A percentile compares a stretch with the other conserved stretches of the same genome.
Conservation (phyloP, 2,113 vertebrate species). For the Triplophysa siluroides region DNA sequence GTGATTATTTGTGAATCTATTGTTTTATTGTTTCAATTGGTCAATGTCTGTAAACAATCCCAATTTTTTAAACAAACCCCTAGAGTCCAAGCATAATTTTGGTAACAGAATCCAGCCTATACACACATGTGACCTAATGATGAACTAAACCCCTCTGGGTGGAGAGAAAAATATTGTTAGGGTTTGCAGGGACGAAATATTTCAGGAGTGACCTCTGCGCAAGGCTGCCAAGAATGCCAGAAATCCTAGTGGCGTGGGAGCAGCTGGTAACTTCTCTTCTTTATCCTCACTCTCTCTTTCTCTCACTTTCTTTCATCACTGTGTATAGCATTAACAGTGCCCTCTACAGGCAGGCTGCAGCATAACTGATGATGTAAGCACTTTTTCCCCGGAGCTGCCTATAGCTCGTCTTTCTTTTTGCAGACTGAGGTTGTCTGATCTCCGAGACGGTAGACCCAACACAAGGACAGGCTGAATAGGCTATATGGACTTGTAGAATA, state of each 20-base stretch:
- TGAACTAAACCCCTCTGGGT: slow-evolving; percentile 67
- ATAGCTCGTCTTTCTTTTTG: slow-evolving; percentile 53
- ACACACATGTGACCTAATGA: slow-evolving; percentile 70
- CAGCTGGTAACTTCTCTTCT: slow-evolving; percentile 44
- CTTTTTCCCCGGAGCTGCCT: slow-evolving; percentile 66
- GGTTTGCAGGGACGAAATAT: slow-evolving; percentile 68
- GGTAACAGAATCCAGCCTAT: slow-evolving; percentile 60
- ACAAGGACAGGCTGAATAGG: slow-evolving; percentile 19
- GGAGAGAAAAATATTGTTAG: slow-evolving; percentile 55
- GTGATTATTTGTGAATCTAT: no score
- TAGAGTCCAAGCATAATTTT: slow-evolving; percentile 56
- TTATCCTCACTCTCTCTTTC: slow-evolving; percentile 1
- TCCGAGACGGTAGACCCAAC: slow-evolving; percentile 18
- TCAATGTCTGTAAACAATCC: slow-evolving; percentile 32
- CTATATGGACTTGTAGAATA: slow-evolving; percentile 27
- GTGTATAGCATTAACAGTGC: slow-evolving; percentile 68
- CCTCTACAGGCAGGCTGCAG: slow-evolving; percentile 75
- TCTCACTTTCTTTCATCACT: slow-evolving; percentile 43
- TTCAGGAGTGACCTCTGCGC: slow-evolving; percentile 74
- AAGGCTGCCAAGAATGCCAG: slow-evolving; percentile 75
- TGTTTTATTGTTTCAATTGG: background rate
- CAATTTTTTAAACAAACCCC: slow-evolving; percentile 63
- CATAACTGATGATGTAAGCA: slow-evolving; percentile 74
- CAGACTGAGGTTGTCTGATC: slow-evolving; percentile 1
- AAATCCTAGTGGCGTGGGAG: slow-evolving; percentile 75